Percentiles rank a stretch among this genome's conserved stretches.
phyloP scores from a whole-genome alignment of 2,113 vertebrate species.

The Myodes glareolus region DNA sequence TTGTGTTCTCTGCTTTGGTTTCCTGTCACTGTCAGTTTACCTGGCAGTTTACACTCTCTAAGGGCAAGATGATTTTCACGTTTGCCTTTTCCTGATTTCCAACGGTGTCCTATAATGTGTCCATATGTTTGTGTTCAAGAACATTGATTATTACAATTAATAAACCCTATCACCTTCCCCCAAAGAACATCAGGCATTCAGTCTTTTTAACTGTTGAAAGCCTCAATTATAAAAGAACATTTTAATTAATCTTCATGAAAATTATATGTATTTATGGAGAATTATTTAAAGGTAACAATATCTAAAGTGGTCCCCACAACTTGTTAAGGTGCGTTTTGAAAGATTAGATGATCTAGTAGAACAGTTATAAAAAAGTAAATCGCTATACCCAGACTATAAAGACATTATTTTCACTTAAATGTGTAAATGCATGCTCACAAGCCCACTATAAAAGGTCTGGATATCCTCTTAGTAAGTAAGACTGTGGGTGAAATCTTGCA shows the following conservation, averaged over 20 bases:
- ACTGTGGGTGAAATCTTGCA: no score
- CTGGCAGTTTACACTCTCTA: background rate
- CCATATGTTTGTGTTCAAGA: background rate
- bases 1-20: background rate
- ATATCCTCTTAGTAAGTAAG: background rate
- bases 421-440: background rate
- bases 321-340: background rate
- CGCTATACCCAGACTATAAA: background rate
- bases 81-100: background rate
- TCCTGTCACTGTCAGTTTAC: background rate
- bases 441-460: background rate
- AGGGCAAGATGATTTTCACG: background rate
- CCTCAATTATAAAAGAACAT: background rate
- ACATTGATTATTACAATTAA: background rate
- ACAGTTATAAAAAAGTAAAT: background rate
- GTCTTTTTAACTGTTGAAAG: background rate
- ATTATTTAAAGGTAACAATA: background rate
- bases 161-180: background rate
- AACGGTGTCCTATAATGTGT: background rate
- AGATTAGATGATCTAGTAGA: background rate
- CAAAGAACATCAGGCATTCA: background rate
- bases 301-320: background rate
- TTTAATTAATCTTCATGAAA: slow-evolving; percentile 13
- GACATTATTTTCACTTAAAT: background rate
- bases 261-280: background rate